Evolutionary conservation across 1,140 invertebrate genomes (phyloP), one percentile per base, ranked within the genome.

Genomic region (Drosophila prosaltans): DNA sequence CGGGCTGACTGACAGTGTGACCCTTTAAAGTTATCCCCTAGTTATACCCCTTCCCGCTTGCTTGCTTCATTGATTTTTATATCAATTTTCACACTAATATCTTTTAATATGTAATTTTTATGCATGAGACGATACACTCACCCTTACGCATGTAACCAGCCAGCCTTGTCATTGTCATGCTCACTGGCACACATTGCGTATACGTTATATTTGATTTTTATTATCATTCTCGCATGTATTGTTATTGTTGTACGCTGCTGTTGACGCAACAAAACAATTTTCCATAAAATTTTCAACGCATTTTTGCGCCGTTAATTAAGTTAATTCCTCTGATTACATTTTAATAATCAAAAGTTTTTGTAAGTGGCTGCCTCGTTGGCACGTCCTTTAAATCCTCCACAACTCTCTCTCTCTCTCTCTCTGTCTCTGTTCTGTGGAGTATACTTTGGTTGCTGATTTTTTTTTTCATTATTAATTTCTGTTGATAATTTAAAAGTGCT

Each of bases 41-140:
- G 71, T 48, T 21, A 48, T 11, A 68, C 55, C 45, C 16, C 36
- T 28, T 36, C 43, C 57, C 32, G 24, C 64, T 41, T 43, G 75
- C 65, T 43, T 78, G 81, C 83, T 89, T 84, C 84, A 88, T 89
- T 89, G 84, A 88, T 89, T 88, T 88, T 88, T 80, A 88, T 88
- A 90, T 88, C 83, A 89, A 88, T 86, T 86, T 86, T 86, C 83
- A 86, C 83, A 80, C 84, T 83, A 86, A 86, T 86, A 86, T 86
- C 83, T 83, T 88, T 81, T 86, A 83, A 80, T 88, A 88, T 89
- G 84, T 88, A 88, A 88, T 89, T 89, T 89, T 88, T 89, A 86
- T 86, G 83, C 83, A 86, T 80, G 82, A 72, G 76, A 72, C 59
- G 65, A 72, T 26, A 51, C 21, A 51, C 66, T 55, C 48, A 60